phyloP scores from a whole-genome alignment of 2,113 vertebrate genomes.

The Muntiacus reevesi region DNA sequence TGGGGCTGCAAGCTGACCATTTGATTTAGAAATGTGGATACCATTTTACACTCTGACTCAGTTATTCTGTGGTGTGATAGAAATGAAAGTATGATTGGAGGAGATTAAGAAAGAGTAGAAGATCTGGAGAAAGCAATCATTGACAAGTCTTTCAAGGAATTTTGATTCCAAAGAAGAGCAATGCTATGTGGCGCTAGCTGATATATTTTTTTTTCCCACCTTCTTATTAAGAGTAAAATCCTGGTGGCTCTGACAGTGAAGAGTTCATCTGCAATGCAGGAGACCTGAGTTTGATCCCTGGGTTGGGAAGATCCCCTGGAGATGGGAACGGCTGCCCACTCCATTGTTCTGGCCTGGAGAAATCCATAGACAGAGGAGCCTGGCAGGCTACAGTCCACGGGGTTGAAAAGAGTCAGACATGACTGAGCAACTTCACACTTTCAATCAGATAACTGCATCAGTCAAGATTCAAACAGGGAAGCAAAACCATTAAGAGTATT shows the following conservation, averaged over 20 bases:
- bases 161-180: background rate
- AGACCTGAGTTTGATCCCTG: background rate
- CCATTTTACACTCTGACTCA: background rate
- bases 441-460: background rate
- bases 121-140: background rate
- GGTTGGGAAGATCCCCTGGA: background rate
- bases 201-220: background rate
- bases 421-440: background rate
- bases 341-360: background rate
- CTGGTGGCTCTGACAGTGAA: background rate
- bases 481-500: background rate
- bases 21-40: background rate
- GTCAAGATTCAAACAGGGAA: background rate
- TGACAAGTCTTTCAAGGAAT: background rate
- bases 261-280: rapidly evolving
- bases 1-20: background rate
- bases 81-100: background rate
- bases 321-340: background rate
- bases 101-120: background rate
- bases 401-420: background rate
- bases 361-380: background rate
- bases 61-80: background rate
- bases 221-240: background rate
- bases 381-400: background rate
- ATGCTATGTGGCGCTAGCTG: background rate